Evolutionary conservation across 2,113 vertebrate species (phyloP).

Genomic region (Corvus hawaiiensis): DNA sequence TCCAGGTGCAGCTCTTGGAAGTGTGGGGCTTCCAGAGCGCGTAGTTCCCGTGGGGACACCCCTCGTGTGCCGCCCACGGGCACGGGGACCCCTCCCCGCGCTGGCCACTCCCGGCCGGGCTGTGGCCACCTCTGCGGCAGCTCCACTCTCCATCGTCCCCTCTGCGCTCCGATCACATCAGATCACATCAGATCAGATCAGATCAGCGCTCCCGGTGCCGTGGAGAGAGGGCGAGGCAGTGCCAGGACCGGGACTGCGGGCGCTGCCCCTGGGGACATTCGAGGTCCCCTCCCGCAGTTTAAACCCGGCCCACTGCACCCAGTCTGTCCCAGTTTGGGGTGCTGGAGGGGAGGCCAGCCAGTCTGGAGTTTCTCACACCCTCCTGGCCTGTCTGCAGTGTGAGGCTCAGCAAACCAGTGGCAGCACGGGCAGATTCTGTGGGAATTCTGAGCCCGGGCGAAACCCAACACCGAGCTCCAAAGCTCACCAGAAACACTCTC

Average conservation of each 20-base stretch:
- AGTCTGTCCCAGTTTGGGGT: background rate
- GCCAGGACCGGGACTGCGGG: rapidly evolving
- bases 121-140: background rate
- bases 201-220: background rate
- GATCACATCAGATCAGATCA: background rate
- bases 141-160: background rate
- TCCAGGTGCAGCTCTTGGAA: constrained; percentile 82
- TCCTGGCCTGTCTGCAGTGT: background rate
- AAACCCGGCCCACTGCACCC: background rate
- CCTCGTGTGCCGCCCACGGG: rapidly evolving
- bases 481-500: background rate
- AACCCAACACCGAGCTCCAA: background rate
- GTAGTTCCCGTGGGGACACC: background rate
- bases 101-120: background rate
- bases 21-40: constrained; percentile 79
- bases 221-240: background rate
- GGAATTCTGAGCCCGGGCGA: background rate
- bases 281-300: background rate
- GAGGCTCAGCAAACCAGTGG: background rate
- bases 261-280: background rate
- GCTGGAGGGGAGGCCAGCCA: background rate
- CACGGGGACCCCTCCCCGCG: rapidly evolving
- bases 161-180: rapidly evolving
- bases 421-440: background rate
- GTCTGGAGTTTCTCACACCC: background rate